Base-by-base conservation (phyloP, 2,797 vertebrate genomes). In the Sebastiscus albofasciatus region DNA sequence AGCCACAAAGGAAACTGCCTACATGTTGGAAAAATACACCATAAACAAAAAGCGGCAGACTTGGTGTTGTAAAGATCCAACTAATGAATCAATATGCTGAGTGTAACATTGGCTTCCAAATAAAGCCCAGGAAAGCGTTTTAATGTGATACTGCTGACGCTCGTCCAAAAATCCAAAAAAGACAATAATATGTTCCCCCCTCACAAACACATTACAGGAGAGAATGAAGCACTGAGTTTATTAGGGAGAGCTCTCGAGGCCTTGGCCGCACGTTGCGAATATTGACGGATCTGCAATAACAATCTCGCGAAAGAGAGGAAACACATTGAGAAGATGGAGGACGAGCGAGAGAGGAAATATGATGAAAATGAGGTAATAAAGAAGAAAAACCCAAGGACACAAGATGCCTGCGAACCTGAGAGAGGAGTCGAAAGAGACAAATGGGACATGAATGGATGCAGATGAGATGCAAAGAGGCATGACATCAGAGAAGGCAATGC, bases 1-100 rank as follows among this genome's bases (percentile, higher is more conserved):
- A 20, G 46, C 62, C 66, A 62, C 87, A 90, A 88, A 88, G 64
- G 64, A 88, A 81, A 86, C 79, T 74, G 85, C 78, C 85, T 77
- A 68, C 84, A 82, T 73, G 79, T 90, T 88, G 77, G 66, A 91
- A 49, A 49, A 49, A 84, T 74, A 56, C 34, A 39, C 69, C 49
- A 73, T 73, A 85, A 93, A 92, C 80, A 94, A 87, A 83, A 85
- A n/a, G 82, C 31, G 7, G 33, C 72, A 80, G 79, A 83, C 70
- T 72, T 55, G 46, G 36, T 18, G 72, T 77, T 77, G 49, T 71
- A 87, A 82, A 86, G 73, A 90, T 79, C 65, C 31, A 75, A 67
- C 81, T 82, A 82, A 94, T 91, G 84, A 93, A 93, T 93, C 92
- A 88, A 93, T 93, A 91, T 85, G 73, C 82, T 90, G 84, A 92